phyloP scores from a whole-genome alignment of 2,888 invertebrate genomes.

The Meteorus colon region DNA sequence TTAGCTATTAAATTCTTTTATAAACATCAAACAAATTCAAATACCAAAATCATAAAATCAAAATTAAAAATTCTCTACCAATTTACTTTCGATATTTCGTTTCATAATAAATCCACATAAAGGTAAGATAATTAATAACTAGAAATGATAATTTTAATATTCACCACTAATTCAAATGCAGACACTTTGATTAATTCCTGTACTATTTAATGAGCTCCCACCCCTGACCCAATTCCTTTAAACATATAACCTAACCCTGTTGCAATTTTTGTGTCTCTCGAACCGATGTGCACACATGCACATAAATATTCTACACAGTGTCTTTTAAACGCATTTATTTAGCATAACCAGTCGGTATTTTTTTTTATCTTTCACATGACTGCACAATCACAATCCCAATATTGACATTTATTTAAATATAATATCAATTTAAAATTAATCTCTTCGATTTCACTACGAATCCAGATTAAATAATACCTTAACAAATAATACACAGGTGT shows the following conservation, averaged over 20 bases:
- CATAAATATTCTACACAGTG: background rate
- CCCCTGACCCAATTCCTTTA: slow-evolving; percentile 36
- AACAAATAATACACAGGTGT: background rate
- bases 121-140: background rate
- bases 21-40: too few relatives aligned
- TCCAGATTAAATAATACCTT: background rate
- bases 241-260: slow-evolving; percentile 21
- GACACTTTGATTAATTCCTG: slow-evolving; percentile 2
- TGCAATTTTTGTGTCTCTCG: slow-evolving; percentile 12
- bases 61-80: too few relatives aligned
- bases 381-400: background rate
- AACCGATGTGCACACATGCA: background rate
- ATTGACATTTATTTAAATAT: slow-evolving; percentile 8
- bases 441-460: background rate
- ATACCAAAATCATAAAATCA: too few relatives aligned
- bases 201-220: slow-evolving; percentile 34
- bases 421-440: background rate
- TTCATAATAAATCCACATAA: too few relatives aligned
- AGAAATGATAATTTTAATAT: background rate
- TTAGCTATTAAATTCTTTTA: too few relatives aligned
- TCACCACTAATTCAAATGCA: slow-evolving; percentile 27
- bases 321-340: slow-evolving; percentile 36
- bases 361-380: slow-evolving; percentile 42
- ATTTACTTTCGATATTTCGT: too few relatives aligned
- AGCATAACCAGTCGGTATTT: slow-evolving; percentile 55